Conservation (phyloP, 2,888 invertebrate genomes). For the Trachelus iudaicus region DNA sequence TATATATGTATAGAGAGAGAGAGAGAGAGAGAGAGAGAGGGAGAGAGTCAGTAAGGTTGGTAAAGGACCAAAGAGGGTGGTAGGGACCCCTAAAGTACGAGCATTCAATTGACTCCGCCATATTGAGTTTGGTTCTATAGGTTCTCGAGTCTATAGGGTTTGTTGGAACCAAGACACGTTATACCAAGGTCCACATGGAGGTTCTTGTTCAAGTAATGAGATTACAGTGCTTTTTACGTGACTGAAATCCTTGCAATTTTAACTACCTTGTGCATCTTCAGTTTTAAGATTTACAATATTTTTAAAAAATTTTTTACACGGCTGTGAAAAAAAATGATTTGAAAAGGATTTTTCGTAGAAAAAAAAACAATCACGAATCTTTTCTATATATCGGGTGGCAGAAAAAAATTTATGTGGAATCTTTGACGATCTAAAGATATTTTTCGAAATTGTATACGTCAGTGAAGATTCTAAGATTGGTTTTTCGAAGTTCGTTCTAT, state of each 20-base stretch:
- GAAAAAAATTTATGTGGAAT: neutral
- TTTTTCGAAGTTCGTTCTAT: neutral
- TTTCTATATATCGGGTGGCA: neutral
- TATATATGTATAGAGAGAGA: conserved; percentile 15
- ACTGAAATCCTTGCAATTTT: conserved; percentile 48
- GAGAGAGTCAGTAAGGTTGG: neutral
- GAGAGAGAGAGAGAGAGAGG: conserved; percentile 19
- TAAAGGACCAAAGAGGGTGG: conserved; percentile 10
- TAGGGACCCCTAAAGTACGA: conserved; percentile 49
- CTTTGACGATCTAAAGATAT: neutral
- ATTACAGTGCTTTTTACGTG: conserved; percentile 57
- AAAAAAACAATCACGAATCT: neutral
- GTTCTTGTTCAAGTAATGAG: conserved; percentile 48
- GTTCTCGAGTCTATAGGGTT: conserved; percentile 56
- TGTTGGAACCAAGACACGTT: conserved; percentile 47
- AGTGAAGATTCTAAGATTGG: neutral
- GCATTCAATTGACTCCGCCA: conserved; percentile 62
- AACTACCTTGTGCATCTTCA: neutral
- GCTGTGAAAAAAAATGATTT: neutral
- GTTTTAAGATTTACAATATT: neutral
- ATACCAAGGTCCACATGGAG: conserved; percentile 37
- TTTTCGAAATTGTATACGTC: neutral
- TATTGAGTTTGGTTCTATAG: conserved; percentile 64
- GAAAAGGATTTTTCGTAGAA: neutral
- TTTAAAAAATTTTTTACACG: neutral